phyloP scores from a whole-genome alignment of 2,113 vertebrate genomes.

The Brachyistius frenatus region DNA sequence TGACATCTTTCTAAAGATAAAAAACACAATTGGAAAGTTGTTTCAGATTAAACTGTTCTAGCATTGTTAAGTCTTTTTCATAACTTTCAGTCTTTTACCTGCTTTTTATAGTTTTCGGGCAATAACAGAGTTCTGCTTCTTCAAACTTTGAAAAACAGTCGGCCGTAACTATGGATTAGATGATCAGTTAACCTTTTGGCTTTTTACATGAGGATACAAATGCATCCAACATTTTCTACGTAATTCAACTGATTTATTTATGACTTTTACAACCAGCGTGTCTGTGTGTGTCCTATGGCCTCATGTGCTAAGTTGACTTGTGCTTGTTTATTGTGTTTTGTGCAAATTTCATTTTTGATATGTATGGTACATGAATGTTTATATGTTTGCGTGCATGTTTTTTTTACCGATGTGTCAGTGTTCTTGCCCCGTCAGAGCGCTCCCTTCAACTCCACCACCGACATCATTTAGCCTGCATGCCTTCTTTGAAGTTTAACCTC shows the following conservation, averaged over 20 bases:
- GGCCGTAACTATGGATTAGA: not conserved
- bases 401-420: not conserved
- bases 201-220: no score
- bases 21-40: no score
- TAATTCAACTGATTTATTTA: no score
- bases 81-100: not conserved
- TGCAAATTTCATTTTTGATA: not conserved
- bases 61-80: not conserved
- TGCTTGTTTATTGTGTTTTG: not conserved
- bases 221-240: no score
- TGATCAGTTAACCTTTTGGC: not conserved
- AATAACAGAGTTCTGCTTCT: not conserved
- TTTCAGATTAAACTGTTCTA: no score
- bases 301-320: not conserved
- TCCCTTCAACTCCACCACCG: conserved; percentile 40
- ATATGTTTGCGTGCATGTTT: conserved; percentile 14
- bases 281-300: not conserved
- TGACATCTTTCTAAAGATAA: not conserved
- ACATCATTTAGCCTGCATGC: conserved; percentile 48
- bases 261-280: not conserved
- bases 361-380: not conserved
- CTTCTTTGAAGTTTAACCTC: conserved; percentile 77
- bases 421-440: conserved; percentile 4
- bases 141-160: not conserved
- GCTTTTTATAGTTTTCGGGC: not conserved